These are phyloP conservation scores for Sogatella furcifera DNA, from an alignment of 1,140 invertebrate species.

Conservation along the genomic window DNA sequence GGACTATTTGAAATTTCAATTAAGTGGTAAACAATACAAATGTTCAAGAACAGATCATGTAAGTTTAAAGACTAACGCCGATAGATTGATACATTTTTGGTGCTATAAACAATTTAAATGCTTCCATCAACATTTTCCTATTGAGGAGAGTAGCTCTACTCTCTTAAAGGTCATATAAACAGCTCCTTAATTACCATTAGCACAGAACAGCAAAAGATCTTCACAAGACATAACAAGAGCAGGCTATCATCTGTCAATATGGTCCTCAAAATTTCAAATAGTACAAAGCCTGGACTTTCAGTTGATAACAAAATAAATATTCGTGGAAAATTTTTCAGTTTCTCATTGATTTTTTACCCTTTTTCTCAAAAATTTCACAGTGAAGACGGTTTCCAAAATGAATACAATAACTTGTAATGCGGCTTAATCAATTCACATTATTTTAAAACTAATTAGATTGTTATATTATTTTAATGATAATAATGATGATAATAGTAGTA, in stretches of 20 bases:
- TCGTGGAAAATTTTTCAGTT: slow-evolving; percentile 1
- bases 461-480: background rate
- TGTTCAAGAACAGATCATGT: too few relatives aligned
- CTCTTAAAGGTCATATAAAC: background rate
- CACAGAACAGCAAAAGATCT: too few relatives aligned
- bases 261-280: slow-evolving; percentile 3
- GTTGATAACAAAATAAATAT: background rate
- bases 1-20: background rate
- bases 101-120: background rate
- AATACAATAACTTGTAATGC: background rate
- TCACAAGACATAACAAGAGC: background rate
- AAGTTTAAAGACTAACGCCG: background rate
- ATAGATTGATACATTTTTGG: background rate
- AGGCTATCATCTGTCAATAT: background rate
- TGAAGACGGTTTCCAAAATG: background rate
- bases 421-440: background rate
- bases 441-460: background rate
- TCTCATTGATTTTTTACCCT: background rate
- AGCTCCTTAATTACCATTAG: background rate
- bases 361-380: background rate
- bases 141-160: background rate
- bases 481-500: background rate
- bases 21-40: too few relatives aligned
- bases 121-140: background rate
- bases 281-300: background rate